Evolutionary conservation across 1,140 invertebrate species (phyloP), one percentile per base, ranked within the genome.

Genomic region (Samia ricini): DNA sequence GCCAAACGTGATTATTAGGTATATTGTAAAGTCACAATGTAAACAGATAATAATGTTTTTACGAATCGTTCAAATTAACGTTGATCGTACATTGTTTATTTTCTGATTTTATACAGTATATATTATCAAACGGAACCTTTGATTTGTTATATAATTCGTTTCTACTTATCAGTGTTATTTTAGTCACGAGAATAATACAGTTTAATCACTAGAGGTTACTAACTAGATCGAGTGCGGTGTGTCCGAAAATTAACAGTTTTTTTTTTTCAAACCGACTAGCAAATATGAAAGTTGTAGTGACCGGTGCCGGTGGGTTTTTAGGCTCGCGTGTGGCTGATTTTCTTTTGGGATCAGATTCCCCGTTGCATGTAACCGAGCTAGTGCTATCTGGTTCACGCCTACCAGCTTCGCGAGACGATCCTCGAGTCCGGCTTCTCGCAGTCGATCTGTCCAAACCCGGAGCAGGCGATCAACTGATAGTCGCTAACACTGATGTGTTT

Each of bases 271-370:
- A 42, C 4, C 33, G n/a, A 42, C 33, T 15, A 42, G 22, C 19
- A 52, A 57, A 57, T 5, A 88, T 88, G 85, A 80, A 88, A 60
- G 72, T 88, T 0, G 74, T 82, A 5, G 67, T 89, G 12, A 89
- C 83, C 36, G 86, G 84, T 48, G 84, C 84, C 0, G 76, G 77
- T 0, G 86, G 86, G 0, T 89, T 86, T 50, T 49, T 89, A 0
- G 86, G 83, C 0, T 67, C 72, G 1, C 71, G 77, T 1, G 22
- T 88, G 8, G 78, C 80, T 2, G 71, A 77, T 22, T 56, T 62
- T 4, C 66, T 86, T n/a, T 59, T 83, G 5, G 55, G 59, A 1
- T 22, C 63, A 0, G 51, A 73, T 4, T 74, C 71, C 20, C 72
- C 71, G 7, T 12, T 85, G 19, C 50, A 61, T 4, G 74, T 84